Percentiles rank a stretch among this genome's conserved stretches.
These are phyloP conservation scores for Thelaira solivaga DNA, from an alignment of 2,888 invertebrate species.

Conservation along the genomic window DNA sequence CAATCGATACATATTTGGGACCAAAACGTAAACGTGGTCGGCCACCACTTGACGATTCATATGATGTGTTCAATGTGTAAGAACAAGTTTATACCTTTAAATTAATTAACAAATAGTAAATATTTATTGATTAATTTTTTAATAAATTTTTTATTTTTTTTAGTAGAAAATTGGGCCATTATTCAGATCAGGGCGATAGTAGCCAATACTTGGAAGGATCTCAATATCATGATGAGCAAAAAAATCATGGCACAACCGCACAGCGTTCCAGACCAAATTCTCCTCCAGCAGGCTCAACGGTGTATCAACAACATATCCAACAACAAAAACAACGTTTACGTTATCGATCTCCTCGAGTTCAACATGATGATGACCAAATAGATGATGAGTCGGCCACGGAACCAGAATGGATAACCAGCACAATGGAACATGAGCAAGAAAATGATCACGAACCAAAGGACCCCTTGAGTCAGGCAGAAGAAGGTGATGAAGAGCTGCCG, in stretches of 20 bases:
- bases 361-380: slow-evolving; percentile 36
- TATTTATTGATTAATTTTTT: too few relatives aligned
- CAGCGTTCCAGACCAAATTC: slow-evolving; percentile 58
- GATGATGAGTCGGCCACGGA: slow-evolving; percentile 62
- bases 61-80: slow-evolving; percentile 77
- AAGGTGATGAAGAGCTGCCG: slow-evolving; percentile 29
- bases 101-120: background rate
- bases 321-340: slow-evolving; percentile 62
- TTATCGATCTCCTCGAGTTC: slow-evolving; percentile 45
- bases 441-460: slow-evolving; percentile 47
- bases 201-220: slow-evolving; percentile 69
- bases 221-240: slow-evolving; percentile 66
- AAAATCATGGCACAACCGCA: slow-evolving; percentile 49
- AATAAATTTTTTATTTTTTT: too few relatives aligned
- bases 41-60: slow-evolving; percentile 81
- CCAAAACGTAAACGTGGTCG: slow-evolving; percentile 82
- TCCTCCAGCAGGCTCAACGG: slow-evolving; percentile 59
- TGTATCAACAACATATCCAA: slow-evolving; percentile 67
- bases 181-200: slow-evolving; percentile 66
- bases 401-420: slow-evolving; percentile 67
- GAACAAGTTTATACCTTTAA: slow-evolving; percentile 46
- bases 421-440: slow-evolving; percentile 64
- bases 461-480: slow-evolving; percentile 41
- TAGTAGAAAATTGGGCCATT: slow-evolving; percentile 71
- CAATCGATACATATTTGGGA: slow-evolving; percentile 72